These are phyloP conservation scores for Macrophya alboannulata DNA, from an alignment of 2,888 invertebrate genomes.

Conservation along the genomic window DNA sequence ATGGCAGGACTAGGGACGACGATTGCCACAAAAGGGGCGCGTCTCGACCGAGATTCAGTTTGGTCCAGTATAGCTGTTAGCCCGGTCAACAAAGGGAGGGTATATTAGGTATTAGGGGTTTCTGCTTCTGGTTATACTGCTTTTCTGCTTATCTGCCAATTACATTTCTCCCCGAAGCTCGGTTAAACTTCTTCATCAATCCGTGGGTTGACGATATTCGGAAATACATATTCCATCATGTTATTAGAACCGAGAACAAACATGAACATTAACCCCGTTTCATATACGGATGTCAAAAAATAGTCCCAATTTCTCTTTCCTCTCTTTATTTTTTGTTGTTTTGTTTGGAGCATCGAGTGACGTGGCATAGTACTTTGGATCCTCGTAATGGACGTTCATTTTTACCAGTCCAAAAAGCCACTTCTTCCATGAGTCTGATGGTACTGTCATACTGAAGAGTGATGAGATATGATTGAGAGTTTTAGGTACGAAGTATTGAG, in stretches of 20 bases:
- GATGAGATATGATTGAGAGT: background rate
- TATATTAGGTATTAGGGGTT: conserved; percentile 50
- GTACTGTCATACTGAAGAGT: background rate
- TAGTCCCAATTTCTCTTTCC: background rate
- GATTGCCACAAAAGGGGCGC: conserved; percentile 43
- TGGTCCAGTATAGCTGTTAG: background rate
- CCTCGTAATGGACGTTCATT: background rate
- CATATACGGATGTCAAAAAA: background rate
- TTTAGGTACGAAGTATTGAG: too few species aligned
- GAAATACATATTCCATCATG: background rate
- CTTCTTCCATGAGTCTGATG: background rate
- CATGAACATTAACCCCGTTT: background rate
- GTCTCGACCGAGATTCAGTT: conserved; percentile 34
- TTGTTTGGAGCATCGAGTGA: background rate
- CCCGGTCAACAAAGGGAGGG: conserved; percentile 37
- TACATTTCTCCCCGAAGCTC: conserved; percentile 30
- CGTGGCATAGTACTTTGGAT: background rate
- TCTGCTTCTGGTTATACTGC: conserved; percentile 2
- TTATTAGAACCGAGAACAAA: background rate
- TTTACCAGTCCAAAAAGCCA: background rate
- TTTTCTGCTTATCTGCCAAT: conserved; percentile 39
- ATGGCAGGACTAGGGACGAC: background rate
- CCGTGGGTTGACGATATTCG: background rate
- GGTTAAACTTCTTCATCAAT: conserved; percentile 1
- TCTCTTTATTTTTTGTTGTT: background rate